phyloP scores from a whole-genome alignment of 1,140 invertebrate species.

The Ganaspis sp. region DNA sequence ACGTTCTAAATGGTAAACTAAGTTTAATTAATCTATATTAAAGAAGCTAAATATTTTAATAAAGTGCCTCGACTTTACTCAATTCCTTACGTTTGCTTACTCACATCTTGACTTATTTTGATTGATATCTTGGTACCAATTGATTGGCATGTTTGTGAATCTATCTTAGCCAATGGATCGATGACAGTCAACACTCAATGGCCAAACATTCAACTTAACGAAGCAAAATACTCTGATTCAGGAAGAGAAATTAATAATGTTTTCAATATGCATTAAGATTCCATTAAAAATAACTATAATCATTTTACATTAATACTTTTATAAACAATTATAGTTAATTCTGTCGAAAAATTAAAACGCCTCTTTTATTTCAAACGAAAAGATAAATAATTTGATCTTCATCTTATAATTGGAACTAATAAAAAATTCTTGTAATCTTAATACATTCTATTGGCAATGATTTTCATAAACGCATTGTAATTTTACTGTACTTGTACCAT shows the following conservation, averaged over 20 bases:
- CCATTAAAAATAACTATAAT: not conserved
- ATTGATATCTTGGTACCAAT: slow-evolving; percentile 12
- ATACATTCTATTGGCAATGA: too few species aligned
- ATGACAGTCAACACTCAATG: not conserved
- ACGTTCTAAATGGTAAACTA: not conserved
- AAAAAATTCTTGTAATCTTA: too few species aligned
- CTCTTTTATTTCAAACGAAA: too few species aligned
- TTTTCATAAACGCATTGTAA: too few species aligned
- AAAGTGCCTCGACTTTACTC: not conserved
- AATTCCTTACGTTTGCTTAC: not conserved
- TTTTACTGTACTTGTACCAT: too few species aligned
- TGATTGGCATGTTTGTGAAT: slow-evolving; percentile 16
- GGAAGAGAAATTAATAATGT: not conserved
- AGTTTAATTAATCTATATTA: not conserved
- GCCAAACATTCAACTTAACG: not conserved
- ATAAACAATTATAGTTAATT: too few species aligned
- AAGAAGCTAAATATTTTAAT: not conserved
- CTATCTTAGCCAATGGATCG: not conserved
- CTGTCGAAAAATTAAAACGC: not conserved
- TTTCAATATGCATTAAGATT: not conserved
- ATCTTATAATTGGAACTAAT: too few species aligned
- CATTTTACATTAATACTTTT: too few species aligned
- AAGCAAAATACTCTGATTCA: not conserved
- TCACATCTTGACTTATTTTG: slow-evolving; percentile 8
- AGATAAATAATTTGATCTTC: too few species aligned